Percentiles rank a stretch among this genome's conserved stretches.
Evolutionary conservation across 2,113 vertebrate genomes (phyloP).

Genomic region (Pipra filicauda): DNA sequence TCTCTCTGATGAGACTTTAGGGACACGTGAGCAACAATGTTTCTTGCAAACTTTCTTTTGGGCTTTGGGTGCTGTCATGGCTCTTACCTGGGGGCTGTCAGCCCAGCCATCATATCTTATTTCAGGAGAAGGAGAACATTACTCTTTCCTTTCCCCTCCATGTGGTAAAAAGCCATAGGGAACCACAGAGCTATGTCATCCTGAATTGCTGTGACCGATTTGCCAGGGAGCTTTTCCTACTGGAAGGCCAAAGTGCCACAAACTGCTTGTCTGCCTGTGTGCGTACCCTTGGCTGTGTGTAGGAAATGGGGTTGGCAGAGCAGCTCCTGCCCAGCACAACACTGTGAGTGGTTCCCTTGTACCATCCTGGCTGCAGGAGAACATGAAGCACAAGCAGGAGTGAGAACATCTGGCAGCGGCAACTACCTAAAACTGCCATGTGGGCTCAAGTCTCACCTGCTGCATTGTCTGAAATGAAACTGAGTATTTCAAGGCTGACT

Average conservation of each 20-base stretch:
- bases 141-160: not conserved
- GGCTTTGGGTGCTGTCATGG: not conserved
- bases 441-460: not conserved
- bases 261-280: accelerated
- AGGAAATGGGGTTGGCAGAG: not conserved
- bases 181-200: accelerated
- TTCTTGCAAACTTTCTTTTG: not conserved
- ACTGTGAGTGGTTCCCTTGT: accelerated
- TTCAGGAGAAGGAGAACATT: not conserved
- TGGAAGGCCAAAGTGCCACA: not conserved
- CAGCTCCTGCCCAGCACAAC: not conserved
- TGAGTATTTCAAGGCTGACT: not conserved
- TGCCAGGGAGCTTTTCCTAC: not conserved
- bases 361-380: not conserved
- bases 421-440: accelerated
- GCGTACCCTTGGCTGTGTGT: accelerated
- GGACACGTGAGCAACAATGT: not conserved
- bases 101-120: not conserved
- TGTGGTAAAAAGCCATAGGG: not conserved
- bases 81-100: not conserved
- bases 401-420: not conserved
- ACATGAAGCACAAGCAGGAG: accelerated
- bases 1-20: not conserved
- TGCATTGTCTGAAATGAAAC: not conserved
- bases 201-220: not conserved